Evolutionary conservation across 2,113 vertebrate species (phyloP).

Genomic region (Toxotes jaculatrix): DNA sequence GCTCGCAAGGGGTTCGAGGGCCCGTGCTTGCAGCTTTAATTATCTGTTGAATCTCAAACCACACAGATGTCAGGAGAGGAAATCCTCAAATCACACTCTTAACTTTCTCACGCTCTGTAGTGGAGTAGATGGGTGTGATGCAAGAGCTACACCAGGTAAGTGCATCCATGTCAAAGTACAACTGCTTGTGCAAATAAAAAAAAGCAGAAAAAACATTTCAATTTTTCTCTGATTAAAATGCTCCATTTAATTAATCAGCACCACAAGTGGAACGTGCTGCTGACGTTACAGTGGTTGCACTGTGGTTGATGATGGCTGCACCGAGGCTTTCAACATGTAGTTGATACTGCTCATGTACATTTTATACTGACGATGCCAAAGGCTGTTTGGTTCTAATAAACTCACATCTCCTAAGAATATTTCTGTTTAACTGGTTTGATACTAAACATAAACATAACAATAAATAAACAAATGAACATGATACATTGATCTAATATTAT

Average conservation of each 20-base stretch:
- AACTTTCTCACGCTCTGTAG: background rate
- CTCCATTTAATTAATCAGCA: background rate
- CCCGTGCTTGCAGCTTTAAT: too few species aligned
- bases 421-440: too few species aligned
- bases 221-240: background rate
- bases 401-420: too few species aligned
- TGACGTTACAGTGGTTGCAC: too few species aligned
- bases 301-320: too few species aligned
- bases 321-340: background rate
- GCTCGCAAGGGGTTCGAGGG: too few species aligned
- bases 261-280: background rate
- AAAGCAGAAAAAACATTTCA: background rate
- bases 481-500: too few species aligned
- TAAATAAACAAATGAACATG: too few species aligned
- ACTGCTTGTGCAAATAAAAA: background rate
- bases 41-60: background rate
- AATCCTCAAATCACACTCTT: background rate
- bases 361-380: too few species aligned
- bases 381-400: too few species aligned
- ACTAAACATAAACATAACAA: too few species aligned
- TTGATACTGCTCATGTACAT: background rate
- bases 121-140: background rate
- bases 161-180: background rate
- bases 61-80: background rate
- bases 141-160: background rate